Base-by-base conservation (phyloP, 1,140 invertebrate genomes). In the Diachasmimorpha longicaudata region DNA sequence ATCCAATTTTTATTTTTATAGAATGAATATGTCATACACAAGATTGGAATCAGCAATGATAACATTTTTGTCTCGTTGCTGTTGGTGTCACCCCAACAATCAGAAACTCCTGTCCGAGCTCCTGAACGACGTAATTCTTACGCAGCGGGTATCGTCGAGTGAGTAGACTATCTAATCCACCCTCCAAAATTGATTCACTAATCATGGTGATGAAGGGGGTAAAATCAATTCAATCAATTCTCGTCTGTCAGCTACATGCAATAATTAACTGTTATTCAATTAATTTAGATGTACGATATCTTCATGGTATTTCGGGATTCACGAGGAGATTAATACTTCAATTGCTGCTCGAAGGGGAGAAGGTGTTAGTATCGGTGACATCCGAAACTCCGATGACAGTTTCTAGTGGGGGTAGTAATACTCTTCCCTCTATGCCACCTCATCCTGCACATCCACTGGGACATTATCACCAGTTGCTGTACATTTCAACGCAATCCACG, bases 261-360 rank as follows among this genome's bases (percentile, higher is more conserved):
- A 11, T 13, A 48, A 71, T 31, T 8, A 39, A 55, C 36, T 36
- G 21, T 11, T 39, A 44, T 16, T 52, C 16, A n/a, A 14, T 74
- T 39, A 21, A 48, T 37, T 74, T n/a, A 89, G 90, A 90, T 81
- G 84, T 89, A 4, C 83, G 86, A 77, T 91, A 91, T 81, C 85
- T 91, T 0, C 90, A 91, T 67, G 92, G 92, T 6, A 94, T 97
- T 78, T 95, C 95, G 13, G 96, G 96, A 11, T 97, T 98, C 85
- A 95, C 95, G 11, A 91, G 96, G 21, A 92, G 96, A 74, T 87
- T 98, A 31, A 93, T 98, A 70, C 87, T 97, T 9, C 95, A 97
- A 84, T 89, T 97, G 25, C 89, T 97, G 16, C 87, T 98, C 48
- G 95, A 97, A 81, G 95, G 94, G 83, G 96, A 97, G 85, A 95